Base-by-base conservation (phyloP, 2,888 invertebrate species). In the Thera obeliscata region DNA sequence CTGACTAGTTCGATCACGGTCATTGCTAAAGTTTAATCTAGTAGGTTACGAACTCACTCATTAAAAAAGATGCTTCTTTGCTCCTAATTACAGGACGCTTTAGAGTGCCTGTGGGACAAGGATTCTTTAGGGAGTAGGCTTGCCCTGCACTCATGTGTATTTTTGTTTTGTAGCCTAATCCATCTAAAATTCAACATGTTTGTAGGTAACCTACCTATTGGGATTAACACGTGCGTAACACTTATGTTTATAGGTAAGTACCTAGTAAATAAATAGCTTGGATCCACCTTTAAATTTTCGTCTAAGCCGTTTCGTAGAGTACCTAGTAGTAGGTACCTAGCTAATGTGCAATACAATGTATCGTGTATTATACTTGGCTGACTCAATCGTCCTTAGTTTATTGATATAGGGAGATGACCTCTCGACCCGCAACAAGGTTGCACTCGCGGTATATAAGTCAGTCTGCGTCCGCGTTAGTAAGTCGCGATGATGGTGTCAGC, bases 401-500 rank as follows among this genome's bases (percentile, higher is more conserved):
- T 56, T 55, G 56, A 61, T 36, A 52, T 43, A 11, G 6, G 46
- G 33, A 35, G 74, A 74, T 69, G 70, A 48, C 71, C 68, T 60
- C 57, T 58, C 55, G 54, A 54, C 55, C 64, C 46, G 56, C 60
- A 35, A 41, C 66, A 61, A 56, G 60, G 66, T 66, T 63, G 43
- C 43, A 46, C 43, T 46, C 9, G 69, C 60, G 8, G 11, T 49
- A 57, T 57, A 62, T 64, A 66, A 59, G 61, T 46, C 46, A 60
- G 62, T 64, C 62, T 60, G 38, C 64, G 66, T 63, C 6, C 6
- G 33, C 38, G 22, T 7, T 74, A 22, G 22, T 22, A 22, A 61
- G 73, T 66, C 67, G 76, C 67, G 75, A 66, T 72, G 78, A 66
- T 72, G 78, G 75, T 71, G 76, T 76, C 78, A 72, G 77, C 77